Conservation (phyloP, 1,140 invertebrate species). For the Lithobius niger region DNA sequence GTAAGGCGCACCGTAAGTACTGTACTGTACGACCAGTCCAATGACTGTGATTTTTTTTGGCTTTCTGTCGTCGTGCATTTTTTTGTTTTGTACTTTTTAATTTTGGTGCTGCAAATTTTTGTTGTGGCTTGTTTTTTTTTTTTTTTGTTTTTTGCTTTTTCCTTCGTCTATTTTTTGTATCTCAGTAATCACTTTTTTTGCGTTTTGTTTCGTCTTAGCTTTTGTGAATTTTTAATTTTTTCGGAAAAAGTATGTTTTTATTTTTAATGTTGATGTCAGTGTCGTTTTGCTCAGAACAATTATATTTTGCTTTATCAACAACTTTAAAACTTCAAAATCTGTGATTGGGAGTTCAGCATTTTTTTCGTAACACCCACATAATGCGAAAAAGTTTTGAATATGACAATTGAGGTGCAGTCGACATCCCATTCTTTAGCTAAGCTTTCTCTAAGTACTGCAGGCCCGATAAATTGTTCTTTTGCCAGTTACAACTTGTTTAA, state of each 20-base stretch:
- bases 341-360: no score
- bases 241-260: neutral
- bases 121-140: neutral
- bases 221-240: neutral
- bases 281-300: neutral
- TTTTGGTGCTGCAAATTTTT: neutral
- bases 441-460: no score
- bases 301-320: neutral
- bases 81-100: neutral
- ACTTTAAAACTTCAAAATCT: neutral
- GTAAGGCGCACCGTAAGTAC: neutral
- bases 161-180: no score
- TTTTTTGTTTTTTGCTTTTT: neutral
- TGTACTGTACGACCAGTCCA: neutral
- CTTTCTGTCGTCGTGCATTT: neutral
- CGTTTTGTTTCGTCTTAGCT: neutral
- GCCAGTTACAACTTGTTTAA: no score
- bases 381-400: no score
- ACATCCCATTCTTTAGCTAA: no score
- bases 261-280: neutral
- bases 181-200: no score
- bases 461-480: no score
- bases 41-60: neutral
- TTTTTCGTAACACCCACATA: no score
- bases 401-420: no score